Evolutionary conservation across 92 coral and sea anemone species (phyloP), one percentile per base, ranked within the genome.

Genomic region (Palythoa heliodiscus): DNA sequence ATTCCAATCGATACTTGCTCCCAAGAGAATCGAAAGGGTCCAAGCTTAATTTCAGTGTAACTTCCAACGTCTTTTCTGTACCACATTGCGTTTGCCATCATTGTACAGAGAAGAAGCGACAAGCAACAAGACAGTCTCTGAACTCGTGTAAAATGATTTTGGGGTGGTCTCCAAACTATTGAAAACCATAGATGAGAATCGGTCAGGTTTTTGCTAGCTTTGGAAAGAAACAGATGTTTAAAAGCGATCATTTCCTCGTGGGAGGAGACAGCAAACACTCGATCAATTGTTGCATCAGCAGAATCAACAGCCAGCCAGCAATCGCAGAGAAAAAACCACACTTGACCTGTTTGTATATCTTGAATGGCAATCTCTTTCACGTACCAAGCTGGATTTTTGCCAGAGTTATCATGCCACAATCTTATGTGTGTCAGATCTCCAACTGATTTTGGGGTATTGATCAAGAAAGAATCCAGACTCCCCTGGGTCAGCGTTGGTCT

Each of bases 31-130:
- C 87, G 64, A 40, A 97, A 84, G 47, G 95, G 77, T 12, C 97
- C 99, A 29, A 97, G 87, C 58, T 94, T 86, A 48, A 95, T 92
- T 9, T 86, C 87, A 5, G 90, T 90, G 88, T 88, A 89, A 9
- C 84, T 77, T 5, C 93, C 97, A 13, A 69, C 85, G 66, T 91
- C 93, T 15, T 89, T 86, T 74, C 94, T 75, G 83, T 97, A 97
- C 98, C 98, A 97, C 97, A 97, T 89, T 5, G 99, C 99, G 75
- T 97, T 97, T 14, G 92, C 92, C 99, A 97, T 94, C 99, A 97
- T 97, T 40, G 93, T 89, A 52, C 98, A 91, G 43, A 97, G 90
- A 55, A 97, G 95, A 60, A 97, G 95, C 75, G 99, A 94, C 70
- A 97, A 84, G 77, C 99, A 97, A 73, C 99, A 97, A 2, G 99